These are phyloP conservation scores for Chromis chromis DNA, from an alignment of 2,797 vertebrate species.

Conservation along the genomic window DNA sequence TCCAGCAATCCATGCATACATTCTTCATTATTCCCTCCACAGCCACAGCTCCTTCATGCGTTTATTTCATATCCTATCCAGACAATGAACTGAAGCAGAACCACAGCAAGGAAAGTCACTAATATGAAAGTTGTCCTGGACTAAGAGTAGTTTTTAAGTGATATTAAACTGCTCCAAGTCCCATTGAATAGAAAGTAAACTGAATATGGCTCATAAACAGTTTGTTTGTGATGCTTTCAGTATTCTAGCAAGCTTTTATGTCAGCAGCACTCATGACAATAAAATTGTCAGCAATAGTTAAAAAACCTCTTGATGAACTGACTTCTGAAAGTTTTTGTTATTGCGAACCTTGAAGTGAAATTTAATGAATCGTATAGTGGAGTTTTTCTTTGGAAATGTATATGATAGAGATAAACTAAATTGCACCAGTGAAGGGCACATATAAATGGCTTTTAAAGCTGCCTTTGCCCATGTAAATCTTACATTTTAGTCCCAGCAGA, in stretches of 20 bases:
- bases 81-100: conserved; percentile 33
- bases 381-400: conserved; percentile 45
- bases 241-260: conserved; percentile 45
- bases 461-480: conserved; percentile 52
- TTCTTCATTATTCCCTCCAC: conserved; percentile 25
- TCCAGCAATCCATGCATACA: conserved; percentile 24
- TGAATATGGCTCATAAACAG: conserved; percentile 42
- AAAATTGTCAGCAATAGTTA: conserved; percentile 58
- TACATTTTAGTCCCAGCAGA: conserved; percentile 39
- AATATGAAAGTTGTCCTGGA: conserved; percentile 34
- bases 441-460: conserved; percentile 55
- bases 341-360: conserved; percentile 53
- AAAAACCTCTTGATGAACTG: conserved; percentile 54
- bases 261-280: conserved; percentile 38
- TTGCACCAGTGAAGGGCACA: conserved; percentile 37
- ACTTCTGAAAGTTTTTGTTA: conserved; percentile 59
- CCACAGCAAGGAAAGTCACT: conserved; percentile 28
- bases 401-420: conserved; percentile 50
- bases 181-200: conserved; percentile 45
- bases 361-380: conserved; percentile 42
- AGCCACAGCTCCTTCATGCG: conserved; percentile 22
- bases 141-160: conserved; percentile 44
- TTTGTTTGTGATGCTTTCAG: conserved; percentile 51
- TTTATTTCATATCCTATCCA: conserved; percentile 40
- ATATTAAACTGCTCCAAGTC: conserved; percentile 36